phyloP scores from a whole-genome alignment of 2,888 invertebrate genomes.

The Scelioninae gen. 1 region DNA sequence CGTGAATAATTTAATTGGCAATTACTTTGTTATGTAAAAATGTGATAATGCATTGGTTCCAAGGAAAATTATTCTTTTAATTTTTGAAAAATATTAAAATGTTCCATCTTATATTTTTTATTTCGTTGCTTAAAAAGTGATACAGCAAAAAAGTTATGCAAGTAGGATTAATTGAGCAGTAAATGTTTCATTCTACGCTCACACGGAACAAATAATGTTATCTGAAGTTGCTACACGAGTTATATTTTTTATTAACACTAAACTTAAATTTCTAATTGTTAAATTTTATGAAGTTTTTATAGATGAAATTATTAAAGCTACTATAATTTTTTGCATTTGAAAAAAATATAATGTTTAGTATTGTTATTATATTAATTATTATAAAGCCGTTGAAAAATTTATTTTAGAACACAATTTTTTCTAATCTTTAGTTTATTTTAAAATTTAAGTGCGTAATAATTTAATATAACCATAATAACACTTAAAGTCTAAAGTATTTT shows the following conservation, averaged over 20 bases:
- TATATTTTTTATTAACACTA: not conserved
- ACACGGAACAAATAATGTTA: slow-evolving; percentile 3
- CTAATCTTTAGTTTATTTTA: too few species aligned
- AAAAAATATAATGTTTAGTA: too few species aligned
- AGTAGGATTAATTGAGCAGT: slow-evolving; percentile 13
- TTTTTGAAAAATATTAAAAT: not conserved
- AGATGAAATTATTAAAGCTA: not conserved
- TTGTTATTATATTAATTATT: too few species aligned
- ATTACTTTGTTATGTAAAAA: not conserved
- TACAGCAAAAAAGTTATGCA: slow-evolving; percentile 9
- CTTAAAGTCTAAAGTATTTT: too few species aligned
- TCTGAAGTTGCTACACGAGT: not conserved
- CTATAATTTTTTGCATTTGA: too few species aligned
- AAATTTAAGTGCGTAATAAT: too few species aligned
- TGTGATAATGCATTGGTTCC: not conserved
- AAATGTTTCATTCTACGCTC: slow-evolving; percentile 7
- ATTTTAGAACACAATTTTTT: too few species aligned
- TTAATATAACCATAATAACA: too few species aligned
- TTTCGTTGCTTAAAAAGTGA: not conserved
- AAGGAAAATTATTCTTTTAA: not conserved
- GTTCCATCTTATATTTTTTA: not conserved
- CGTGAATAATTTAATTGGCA: not conserved
- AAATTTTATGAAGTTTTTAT: not conserved
- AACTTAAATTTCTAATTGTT: not conserved
- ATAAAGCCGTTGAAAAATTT: too few species aligned